Percentiles rank a stretch among this genome's conserved stretches.
These are phyloP conservation scores for Archaeoteleia sp. DNA, from an alignment of 2,888 invertebrate species.

Conservation along the genomic window DNA sequence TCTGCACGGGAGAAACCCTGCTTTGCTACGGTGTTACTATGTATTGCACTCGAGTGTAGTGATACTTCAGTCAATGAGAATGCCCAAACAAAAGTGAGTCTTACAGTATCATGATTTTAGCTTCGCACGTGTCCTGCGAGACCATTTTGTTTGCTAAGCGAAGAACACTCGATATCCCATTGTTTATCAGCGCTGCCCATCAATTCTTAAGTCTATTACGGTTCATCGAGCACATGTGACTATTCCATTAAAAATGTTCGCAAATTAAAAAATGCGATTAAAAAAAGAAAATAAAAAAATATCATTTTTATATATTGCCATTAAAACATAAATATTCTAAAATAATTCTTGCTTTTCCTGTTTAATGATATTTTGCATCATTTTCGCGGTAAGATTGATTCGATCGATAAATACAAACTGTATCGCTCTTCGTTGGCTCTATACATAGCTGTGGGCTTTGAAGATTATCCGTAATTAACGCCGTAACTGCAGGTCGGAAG, in stretches of 20 bases:
- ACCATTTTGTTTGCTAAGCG: conserved; percentile 68
- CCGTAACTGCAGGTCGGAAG: conserved; percentile 65
- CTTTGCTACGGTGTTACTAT: conserved; percentile 25
- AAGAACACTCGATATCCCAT: conserved; percentile 64
- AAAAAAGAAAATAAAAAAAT: no score
- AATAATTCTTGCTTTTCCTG: no score
- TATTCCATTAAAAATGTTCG: background rate
- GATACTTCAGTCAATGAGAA: conserved; percentile 56
- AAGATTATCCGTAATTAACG: conserved; percentile 72
- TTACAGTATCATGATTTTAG: conserved; percentile 73
- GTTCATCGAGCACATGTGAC: conserved; percentile 25
- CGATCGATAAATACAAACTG: conserved; percentile 9
- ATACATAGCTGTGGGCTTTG: conserved; percentile 43
- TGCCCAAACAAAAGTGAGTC: conserved; percentile 64
- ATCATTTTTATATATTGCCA: no score
- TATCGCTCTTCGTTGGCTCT: conserved; percentile 26
- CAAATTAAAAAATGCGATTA: no score
- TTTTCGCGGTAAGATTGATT: no score
- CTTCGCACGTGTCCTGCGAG: conserved; percentile 69
- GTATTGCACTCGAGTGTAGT: conserved; percentile 53
- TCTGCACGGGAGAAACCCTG: conserved; percentile 4
- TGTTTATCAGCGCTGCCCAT: conserved; percentile 64
- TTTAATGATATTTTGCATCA: no score
- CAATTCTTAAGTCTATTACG: conserved; percentile 55
- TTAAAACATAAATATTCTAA: no score